Percentiles rank a stretch among this genome's conserved stretches.
Conservation (phyloP, 2,888 invertebrate species). For the Strigamia transsilvanica region DNA sequence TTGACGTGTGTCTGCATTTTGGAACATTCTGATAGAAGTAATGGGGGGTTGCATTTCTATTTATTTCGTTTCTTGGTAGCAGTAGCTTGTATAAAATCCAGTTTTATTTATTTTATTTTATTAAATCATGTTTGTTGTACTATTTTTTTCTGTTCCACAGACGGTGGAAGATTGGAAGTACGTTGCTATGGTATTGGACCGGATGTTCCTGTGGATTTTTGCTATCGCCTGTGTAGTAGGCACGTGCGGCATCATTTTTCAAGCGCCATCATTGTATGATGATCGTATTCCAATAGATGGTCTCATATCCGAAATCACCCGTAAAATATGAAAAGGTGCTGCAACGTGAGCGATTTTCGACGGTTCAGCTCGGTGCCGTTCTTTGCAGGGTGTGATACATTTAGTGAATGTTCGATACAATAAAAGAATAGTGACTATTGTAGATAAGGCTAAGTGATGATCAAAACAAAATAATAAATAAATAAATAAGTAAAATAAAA, state of each 20-base stretch:
- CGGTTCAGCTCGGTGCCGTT: background rate
- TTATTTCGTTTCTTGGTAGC: background rate
- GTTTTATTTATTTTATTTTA: too few species aligned
- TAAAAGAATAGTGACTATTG: constrained; percentile 16
- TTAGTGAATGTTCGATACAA: constrained; percentile 3
- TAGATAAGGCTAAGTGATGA: too few species aligned
- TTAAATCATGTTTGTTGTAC: background rate
- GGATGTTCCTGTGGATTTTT: constrained; percentile 68
- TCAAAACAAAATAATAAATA: too few species aligned
- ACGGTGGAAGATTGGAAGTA: constrained; percentile 68
- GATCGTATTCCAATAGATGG: constrained; percentile 87
- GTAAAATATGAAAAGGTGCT: constrained; percentile 42
- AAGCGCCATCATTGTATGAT: constrained; percentile 68
- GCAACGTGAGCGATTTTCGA: constrained; percentile 18
- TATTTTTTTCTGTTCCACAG: constrained; percentile 54
- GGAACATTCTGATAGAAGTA: too few species aligned
- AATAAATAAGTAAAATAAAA: background rate
- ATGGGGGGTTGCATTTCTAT: too few species aligned
- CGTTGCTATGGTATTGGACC: constrained; percentile 68
- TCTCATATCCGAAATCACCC: constrained; percentile 82
- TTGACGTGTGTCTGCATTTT: too few species aligned
- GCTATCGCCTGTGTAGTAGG: constrained; percentile 67
- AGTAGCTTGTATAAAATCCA: background rate
- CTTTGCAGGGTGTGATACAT: constrained; percentile 2
- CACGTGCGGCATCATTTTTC: constrained; percentile 63